phyloP scores from a whole-genome alignment of 2,113 vertebrate species.

The Otis tarda region DNA sequence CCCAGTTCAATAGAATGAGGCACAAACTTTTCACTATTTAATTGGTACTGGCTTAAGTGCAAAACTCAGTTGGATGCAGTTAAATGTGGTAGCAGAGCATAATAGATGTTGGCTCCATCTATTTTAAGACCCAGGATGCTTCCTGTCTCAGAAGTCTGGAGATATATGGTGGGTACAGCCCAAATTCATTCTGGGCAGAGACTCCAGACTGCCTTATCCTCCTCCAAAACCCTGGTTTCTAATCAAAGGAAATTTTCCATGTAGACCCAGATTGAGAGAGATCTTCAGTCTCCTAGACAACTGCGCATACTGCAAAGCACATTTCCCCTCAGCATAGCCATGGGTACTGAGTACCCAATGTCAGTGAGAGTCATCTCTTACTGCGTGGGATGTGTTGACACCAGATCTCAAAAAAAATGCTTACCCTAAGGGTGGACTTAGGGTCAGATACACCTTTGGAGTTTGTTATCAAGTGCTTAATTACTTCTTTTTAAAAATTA shows the following conservation, averaged over 20 bases:
- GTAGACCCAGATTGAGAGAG: not conserved
- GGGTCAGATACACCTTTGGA: not conserved
- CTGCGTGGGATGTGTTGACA: not conserved
- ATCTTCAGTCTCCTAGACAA: not conserved
- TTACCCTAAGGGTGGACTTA: not conserved
- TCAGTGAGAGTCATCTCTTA: not conserved
- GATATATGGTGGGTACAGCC: not conserved
- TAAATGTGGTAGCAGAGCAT: conserved; percentile 33
- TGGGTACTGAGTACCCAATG: not conserved
- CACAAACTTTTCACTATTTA: conserved; percentile 33
- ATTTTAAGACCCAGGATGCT: conserved; percentile 39
- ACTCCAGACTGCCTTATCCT: not conserved
- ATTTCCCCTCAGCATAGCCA: not conserved
- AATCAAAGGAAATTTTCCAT: not conserved
- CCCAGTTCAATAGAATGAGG: not conserved
- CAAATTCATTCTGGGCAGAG: not conserved
- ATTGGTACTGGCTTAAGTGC: conserved; percentile 27
- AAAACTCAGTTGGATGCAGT: conserved; percentile 16
- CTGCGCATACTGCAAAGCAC: not conserved
- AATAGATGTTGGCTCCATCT: conserved; percentile 44
- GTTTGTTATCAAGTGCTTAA: not conserved
- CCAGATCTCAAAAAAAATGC: not conserved
- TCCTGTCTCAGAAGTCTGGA: not conserved
- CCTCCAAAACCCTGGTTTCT: not conserved
- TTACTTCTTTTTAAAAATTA: not conserved